Percentiles rank a stretch among this genome's conserved stretches.
Conservation (phyloP, 2,113 vertebrate genomes). For the Grantiella picta region DNA sequence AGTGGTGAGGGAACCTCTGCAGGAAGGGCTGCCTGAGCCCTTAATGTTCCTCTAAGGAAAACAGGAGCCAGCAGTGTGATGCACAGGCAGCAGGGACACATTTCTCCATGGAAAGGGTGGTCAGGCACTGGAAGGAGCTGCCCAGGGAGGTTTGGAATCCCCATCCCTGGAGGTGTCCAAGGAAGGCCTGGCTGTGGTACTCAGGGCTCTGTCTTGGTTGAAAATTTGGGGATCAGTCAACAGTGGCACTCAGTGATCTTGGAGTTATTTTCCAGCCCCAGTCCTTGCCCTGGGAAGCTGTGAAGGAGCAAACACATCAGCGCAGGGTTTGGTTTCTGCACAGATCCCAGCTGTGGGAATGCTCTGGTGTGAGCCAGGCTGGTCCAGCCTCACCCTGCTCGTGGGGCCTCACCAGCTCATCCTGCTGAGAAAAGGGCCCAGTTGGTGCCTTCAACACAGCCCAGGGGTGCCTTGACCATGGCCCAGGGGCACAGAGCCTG, state of each 20-base stretch:
- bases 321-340: not conserved
- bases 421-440: not conserved
- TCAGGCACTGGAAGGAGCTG: not conserved
- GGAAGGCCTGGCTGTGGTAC: rapidly evolving
- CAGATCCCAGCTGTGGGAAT: not conserved
- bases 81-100: not conserved
- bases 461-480: not conserved
- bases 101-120: not conserved
- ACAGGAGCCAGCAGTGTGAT: not conserved
- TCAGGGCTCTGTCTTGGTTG: not conserved
- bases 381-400: not conserved
- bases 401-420: not conserved
- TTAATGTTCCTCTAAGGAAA: not conserved
- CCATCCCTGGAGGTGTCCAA: not conserved
- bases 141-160: not conserved
- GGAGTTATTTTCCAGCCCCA: not conserved
- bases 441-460: rapidly evolving
- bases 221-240: rapidly evolving
- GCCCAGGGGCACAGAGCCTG: rapidly evolving
- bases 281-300: not conserved
- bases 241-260: not conserved
- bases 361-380: not conserved
- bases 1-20: not conserved
- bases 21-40: not conserved
- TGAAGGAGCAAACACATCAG: not conserved